Conservation (phyloP, 2,888 invertebrate genomes). For the Coelinius sp. region DNA sequence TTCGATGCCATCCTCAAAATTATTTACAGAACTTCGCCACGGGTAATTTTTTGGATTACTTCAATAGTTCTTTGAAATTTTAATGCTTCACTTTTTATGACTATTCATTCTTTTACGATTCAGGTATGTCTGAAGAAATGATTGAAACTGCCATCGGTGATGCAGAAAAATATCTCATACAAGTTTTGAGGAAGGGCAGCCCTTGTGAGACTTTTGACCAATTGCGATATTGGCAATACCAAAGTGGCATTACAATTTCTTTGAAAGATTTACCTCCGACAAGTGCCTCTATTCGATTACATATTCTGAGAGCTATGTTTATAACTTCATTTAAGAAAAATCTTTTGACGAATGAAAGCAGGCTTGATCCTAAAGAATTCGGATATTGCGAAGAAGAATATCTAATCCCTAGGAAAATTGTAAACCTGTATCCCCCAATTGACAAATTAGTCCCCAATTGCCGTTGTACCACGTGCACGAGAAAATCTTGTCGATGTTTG, state of each 20-base stretch:
- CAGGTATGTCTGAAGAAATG: background rate
- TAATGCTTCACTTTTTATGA: too few species aligned
- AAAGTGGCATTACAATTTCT: background rate
- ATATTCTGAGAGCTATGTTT: constrained; percentile 10
- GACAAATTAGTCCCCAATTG: too few species aligned
- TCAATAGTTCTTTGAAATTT: too few species aligned
- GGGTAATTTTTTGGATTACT: too few species aligned
- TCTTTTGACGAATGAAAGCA: background rate
- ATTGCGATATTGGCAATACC: background rate
- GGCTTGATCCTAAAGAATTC: background rate
- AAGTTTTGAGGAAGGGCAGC: background rate
- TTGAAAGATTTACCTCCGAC: constrained; percentile 18
- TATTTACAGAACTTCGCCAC: constrained; percentile 22
- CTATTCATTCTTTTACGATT: too few species aligned
- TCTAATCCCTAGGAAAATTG: too few species aligned
- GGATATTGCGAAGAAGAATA: too few species aligned
- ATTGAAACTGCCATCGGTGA: background rate
- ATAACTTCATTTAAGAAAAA: background rate
- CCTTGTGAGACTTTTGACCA: background rate
- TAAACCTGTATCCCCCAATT: too few species aligned
- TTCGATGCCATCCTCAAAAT: background rate
- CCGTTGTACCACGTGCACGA: too few species aligned
- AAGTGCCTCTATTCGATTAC: constrained; percentile 1
- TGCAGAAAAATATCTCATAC: constrained; percentile 8
- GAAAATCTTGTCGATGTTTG: too few species aligned